phyloP scores from a whole-genome alignment of 2,888 invertebrate genomes.

The Pyrocoelia pectoralis region DNA sequence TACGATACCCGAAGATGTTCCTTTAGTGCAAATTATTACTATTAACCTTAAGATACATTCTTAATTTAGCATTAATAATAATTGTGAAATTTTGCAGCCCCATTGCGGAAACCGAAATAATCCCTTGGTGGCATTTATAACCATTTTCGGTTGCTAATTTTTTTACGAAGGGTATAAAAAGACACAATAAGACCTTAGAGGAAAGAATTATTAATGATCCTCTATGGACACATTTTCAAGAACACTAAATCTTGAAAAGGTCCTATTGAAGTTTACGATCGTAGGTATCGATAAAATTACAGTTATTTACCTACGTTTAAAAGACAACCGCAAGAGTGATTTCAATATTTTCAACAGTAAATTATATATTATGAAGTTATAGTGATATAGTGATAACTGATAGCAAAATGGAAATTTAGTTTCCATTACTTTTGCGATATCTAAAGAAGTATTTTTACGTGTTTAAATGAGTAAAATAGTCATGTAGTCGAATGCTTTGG shows the following conservation, averaged over 20 bases:
- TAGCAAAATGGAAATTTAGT: too few species aligned
- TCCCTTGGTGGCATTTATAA: slow-evolving; percentile 7
- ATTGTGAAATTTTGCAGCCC: background rate
- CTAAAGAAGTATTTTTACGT: too few species aligned
- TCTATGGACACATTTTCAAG: background rate
- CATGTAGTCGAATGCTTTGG: too few species aligned
- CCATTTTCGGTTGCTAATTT: slow-evolving; percentile 9
- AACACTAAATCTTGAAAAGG: background rate
- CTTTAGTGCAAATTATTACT: background rate
- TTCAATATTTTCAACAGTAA: too few species aligned
- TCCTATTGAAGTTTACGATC: background rate
- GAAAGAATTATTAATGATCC: slow-evolving; percentile 7
- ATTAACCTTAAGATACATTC: too few species aligned
- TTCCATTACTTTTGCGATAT: too few species aligned
- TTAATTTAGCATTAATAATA: too few species aligned
- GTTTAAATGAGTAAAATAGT: too few species aligned
- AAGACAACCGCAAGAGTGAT: too few species aligned
- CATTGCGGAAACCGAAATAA: background rate
- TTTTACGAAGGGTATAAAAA: slow-evolving; percentile 2
- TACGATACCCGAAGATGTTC: slow-evolving; percentile 38
- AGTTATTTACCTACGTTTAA: too few species aligned
- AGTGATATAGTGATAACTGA: too few species aligned
- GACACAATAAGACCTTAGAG: slow-evolving; percentile 6
- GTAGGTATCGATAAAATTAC: background rate
- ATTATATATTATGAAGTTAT: too few species aligned